Base-by-base conservation (phyloP, 2,113 vertebrate species). In the Mobula birostris region DNA sequence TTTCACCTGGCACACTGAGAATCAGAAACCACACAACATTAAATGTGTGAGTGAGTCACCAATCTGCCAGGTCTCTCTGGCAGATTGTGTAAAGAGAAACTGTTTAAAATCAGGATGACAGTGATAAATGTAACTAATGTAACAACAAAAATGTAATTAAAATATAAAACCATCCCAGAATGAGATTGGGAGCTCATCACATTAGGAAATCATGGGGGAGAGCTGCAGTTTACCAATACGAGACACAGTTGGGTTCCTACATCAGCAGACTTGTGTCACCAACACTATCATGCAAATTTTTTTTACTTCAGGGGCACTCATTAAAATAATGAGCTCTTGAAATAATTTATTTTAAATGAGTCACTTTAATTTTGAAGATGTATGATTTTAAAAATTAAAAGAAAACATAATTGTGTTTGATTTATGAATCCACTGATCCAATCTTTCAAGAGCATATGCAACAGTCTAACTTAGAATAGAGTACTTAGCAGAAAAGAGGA, bases 281-380 rank as follows among this genome's bases (percentile, higher is more conserved):
- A 72, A 72, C 68, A 93, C 91, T 74, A 74, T 72, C 70, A 48
- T 40, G 70, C 91, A 93, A 91, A 12, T 91, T 74, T 74, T 40
- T 21, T 93, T 93, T 92, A 87, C 83, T 87, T 74, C 40, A 93
- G 70, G 83, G 83, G 56, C 83, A 24, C 48, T 93, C 91, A 93
- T 93, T 93, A 93, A 93, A 93, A 74, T 74, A 93, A 93, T 93
- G 91, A 93, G 91, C 68, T 93, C 36, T 56, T 93, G 70, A 93
- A 93, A 93, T 93, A 93, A 93, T 93, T 93, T 74, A 93, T 76
- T 93, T 93, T 93, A 93, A 93, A 93, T 76, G 68, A 74, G 91
- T 56, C 91, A 93, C 91, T 93, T 93, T 74, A 74, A 93, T 93
- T 93, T 93, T 93, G 91, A 93, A 93, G 91, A 93, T 74, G 91